Evolutionary conservation across 2,888 invertebrate genomes (phyloP), one percentile per base, ranked within the genome.

Genomic region (Caenorhabditis imperialis): DNA sequence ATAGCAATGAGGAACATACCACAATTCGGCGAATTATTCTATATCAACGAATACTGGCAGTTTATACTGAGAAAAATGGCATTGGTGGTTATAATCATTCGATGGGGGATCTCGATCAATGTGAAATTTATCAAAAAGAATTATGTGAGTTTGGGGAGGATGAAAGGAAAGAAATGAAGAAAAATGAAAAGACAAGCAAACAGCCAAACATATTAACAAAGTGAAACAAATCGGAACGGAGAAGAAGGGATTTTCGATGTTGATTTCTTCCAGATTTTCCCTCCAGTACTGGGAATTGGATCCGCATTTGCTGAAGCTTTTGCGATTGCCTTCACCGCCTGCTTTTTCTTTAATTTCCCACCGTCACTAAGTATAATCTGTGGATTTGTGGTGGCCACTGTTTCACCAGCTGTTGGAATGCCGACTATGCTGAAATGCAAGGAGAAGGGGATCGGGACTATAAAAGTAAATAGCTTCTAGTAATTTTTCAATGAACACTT

Each of bases 21-120:
- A 22, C 30, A 51, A 38, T 57, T 77, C 27, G 65, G 69, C 20
- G 50, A 62, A 54, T 54, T 73, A 14, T 70, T 79, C 25, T 54
- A 63, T 44, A 65, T 79, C 40, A 75, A 73, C 45, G 53, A 51
- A 16, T 65, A 70, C 40, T 79, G 77, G 74, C 74, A 79, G 30
- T 70, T 72, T 35, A 72, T 65, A 20, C 54, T 75, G 10, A 37
- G 79, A 14, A 71, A 75, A 58, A 22, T 79, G 12, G 65, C 77
- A 7, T 38, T 79, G n/a, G 69, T 61, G 22, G 54, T 70, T 20
- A 71, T 79, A 8, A 77, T 79, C 12, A 69, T 79, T 38, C 55
- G 77, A 54, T 77, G 77, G 77, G 79, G 77, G 12, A 45, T 79
- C 14, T 69, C 69, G 6, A 61, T 79, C 3, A 71, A 79, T 25